Percentiles rank a stretch among this genome's conserved stretches.
phyloP scores from a whole-genome alignment of 2,113 vertebrate genomes.

The Panurus biarmicus region DNA sequence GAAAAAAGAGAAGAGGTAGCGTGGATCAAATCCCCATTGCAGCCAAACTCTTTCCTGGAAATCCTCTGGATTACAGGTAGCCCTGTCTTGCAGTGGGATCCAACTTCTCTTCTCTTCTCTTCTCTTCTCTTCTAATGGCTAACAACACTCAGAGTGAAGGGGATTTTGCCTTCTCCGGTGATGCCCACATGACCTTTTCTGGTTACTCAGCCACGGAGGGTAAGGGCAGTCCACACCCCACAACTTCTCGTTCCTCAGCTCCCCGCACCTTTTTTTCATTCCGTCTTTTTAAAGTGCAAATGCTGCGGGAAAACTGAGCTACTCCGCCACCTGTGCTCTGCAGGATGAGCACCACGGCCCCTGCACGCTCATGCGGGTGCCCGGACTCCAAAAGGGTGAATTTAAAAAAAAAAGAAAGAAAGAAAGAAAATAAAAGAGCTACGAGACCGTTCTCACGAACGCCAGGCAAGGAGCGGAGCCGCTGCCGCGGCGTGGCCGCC shows the following conservation, averaged over 20 bases:
- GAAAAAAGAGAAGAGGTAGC: neutral
- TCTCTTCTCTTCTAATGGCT: neutral
- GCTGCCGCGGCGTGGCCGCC: neutral
- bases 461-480: neutral
- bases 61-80: neutral
- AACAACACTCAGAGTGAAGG: neutral
- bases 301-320: neutral
- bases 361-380: accelerated
- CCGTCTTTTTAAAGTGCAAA: neutral
- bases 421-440: too few relatives aligned
- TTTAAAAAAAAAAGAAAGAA: too few relatives aligned
- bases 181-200: neutral
- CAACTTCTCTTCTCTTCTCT: neutral
- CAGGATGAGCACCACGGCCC: neutral
- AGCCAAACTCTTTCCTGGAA: neutral
- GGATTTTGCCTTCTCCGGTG: neutral
- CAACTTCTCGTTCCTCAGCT: neutral
- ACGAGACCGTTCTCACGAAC: neutral
- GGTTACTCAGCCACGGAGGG: neutral
- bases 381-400: accelerated
- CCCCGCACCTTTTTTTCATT: neutral
- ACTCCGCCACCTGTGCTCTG: neutral
- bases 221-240: neutral
- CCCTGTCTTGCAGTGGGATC: neutral
- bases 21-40: neutral